Base-by-base conservation (phyloP, 2,113 vertebrate genomes). In the Coreoperca whiteheadi region DNA sequence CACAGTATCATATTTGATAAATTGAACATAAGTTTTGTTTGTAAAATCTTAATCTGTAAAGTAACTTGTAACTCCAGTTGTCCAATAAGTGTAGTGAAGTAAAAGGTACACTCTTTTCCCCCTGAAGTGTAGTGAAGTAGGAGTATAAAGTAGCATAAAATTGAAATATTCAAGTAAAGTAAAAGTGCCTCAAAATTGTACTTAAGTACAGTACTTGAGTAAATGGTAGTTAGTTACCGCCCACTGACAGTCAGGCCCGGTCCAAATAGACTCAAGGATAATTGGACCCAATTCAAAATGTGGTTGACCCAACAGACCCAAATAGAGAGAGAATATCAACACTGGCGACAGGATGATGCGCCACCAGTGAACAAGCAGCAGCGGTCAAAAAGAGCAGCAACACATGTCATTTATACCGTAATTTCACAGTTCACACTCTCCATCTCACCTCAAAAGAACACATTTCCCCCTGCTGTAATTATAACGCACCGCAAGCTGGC, bases 361-460 rank as follows among this genome's bases (percentile, higher is more conserved):
- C 7, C 39, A 34, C 53, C 51, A 67, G 10, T 46, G 63, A 71
- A 53, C 18, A 3, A 81, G 60, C 78, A 73, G 48, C 60, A 65
- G 57, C 3, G 41, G 64, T 28, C 39, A 46, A 25, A 43, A n/a
- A 41, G 37, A 41, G 34, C 63, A 39, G 37, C 37, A n/a, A 54
- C 21, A 60, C 12, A 43, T 46, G 28, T 65, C 4, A 56, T 2
- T 75, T 82, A 21, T 65, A 16, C 50, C 11, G 16, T 41, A 16
- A n/a, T 54, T 28, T 37, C 57, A 63, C 48, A 34, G 21, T 76
- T 64, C 48, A 54, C 25, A 20, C 23, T 76, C 34, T 53, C 43
- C 74, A 41, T 56, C 0, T 74, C 68, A 25, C 74, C 54, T 63
- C 57, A 30, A 14, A 77, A 48, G 6, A 54, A 39, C 46, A 25